Evolutionary conservation across 1,140 invertebrate genomes (phyloP).

Genomic region (Panulirus ornatus): DNA sequence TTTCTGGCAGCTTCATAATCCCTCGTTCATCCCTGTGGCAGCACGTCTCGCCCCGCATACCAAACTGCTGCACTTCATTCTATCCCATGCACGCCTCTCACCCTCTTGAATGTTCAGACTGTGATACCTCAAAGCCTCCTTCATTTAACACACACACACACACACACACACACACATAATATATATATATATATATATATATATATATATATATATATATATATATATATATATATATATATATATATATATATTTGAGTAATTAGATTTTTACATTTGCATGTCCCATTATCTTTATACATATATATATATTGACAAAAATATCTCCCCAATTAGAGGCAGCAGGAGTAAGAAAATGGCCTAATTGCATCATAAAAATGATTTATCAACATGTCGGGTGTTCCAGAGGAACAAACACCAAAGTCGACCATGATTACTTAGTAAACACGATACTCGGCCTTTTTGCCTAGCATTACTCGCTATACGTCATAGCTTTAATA

Average conservation of each 20-base stretch:
- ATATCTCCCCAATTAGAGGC: slow-evolving; percentile 38
- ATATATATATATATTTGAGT: background rate
- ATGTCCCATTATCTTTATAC: background rate
- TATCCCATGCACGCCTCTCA: no score
- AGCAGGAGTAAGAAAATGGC: slow-evolving; percentile 39
- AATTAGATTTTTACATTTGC: background rate
- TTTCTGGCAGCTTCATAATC: no score
- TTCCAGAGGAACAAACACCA: slow-evolving; percentile 28
- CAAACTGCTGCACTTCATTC: no score
- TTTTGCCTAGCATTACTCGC: slow-evolving; percentile 21
- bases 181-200: no score
- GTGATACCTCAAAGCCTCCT: no score
- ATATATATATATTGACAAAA: background rate
- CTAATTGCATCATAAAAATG: slow-evolving; percentile 34
- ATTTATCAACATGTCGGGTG: slow-evolving; percentile 5
- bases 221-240: background rate
- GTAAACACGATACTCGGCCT: slow-evolving; percentile 11
- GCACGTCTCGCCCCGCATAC: no score
- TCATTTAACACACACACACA: no score
- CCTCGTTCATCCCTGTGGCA: no score
- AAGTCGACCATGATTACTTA: slow-evolving; percentile 25
- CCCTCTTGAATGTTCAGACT: no score
- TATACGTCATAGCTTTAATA: slow-evolving; percentile 33
- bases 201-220: background rate
- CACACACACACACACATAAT: no score